These are phyloP conservation scores for Trachelipus rathkii DNA, from an alignment of 1,140 invertebrate genomes.

Conservation along the genomic window DNA sequence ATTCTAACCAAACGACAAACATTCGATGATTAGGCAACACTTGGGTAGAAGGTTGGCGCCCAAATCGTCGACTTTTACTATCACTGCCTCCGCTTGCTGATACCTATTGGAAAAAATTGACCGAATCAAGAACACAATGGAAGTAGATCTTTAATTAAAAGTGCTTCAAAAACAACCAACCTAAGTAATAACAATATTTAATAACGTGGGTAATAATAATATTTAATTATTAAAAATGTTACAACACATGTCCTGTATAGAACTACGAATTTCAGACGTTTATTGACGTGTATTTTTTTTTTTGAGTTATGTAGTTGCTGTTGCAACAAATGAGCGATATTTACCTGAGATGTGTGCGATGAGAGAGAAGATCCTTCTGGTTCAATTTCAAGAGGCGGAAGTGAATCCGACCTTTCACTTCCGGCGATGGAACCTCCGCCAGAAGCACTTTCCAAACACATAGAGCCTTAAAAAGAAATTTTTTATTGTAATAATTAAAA, in stretches of 20 bases:
- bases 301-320: no score
- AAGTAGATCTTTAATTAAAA: neutral
- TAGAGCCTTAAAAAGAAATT: constrained; percentile 21
- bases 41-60: constrained; percentile 42
- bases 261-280: no score
- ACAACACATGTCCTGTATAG: no score
- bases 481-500: no score
- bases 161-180: neutral
- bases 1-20: constrained; percentile 91
- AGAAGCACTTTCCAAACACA: constrained; percentile 19
- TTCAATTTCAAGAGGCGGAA: constrained; percentile 34
- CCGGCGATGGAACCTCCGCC: constrained; percentile 23
- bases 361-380: constrained; percentile 40
- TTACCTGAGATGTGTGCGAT: constrained; percentile 42
- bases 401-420: constrained; percentile 33
- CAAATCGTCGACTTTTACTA: constrained; percentile 45
- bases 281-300: no score
- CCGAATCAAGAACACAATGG: neutral
- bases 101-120: constrained; percentile 32
- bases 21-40: constrained; percentile 62
- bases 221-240: no score
- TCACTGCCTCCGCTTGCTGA: constrained; percentile 33
- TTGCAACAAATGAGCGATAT: no score
- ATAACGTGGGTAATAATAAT: no score
- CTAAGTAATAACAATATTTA: no score